Base-by-base conservation (phyloP, 2,113 vertebrate genomes). In the Etheostoma cragini region DNA sequence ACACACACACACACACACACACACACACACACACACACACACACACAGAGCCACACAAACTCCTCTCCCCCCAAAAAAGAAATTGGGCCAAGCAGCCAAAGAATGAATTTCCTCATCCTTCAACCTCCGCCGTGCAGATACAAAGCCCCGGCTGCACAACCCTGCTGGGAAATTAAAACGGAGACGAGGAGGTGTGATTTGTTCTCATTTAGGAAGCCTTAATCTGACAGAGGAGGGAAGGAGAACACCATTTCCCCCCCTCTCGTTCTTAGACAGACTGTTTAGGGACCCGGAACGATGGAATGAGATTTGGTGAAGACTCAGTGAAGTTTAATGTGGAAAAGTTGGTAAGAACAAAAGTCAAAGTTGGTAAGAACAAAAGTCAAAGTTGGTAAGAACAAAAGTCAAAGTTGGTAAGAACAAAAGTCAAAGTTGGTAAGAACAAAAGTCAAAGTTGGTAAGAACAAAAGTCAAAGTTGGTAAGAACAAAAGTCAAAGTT, bases 91-190 rank as follows among this genome's bases (percentile, higher is more conserved):
- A 83, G 85, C 76, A 84, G 84, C 66, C 64, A 60, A 65, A 88
- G 84, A 47, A 38, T 72, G 71, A 87, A 73, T 66, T 35, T 81
- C 82, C 77, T 84, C 87, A 83, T 91, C 87, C 84, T 83, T 93
- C 91, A 91, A 42, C 86, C 88, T 88, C 67, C 52, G 50, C 85
- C 53, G 38, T 1, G 84, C 71, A 38, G 76, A 87, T 68, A 84
- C 72, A 78, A 76, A 87, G 76, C 72, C 15, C 24, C 71, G 8
- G 81, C 79, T 24, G 69, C 61, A 19, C 76, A 83, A 89, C 72
- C 69, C 92, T 91, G 85, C 90, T 66, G 90, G 92, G 92, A 91
- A 93, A 93, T 91, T 91, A 93, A 91, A 93, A 83, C 17, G 24
- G 49, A 81, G 79, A 71, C 73, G 22, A 70, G 74, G 84, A 88